phyloP scores from a whole-genome alignment of 1,140 invertebrate genomes.

The Ruditapes philippinarum region DNA sequence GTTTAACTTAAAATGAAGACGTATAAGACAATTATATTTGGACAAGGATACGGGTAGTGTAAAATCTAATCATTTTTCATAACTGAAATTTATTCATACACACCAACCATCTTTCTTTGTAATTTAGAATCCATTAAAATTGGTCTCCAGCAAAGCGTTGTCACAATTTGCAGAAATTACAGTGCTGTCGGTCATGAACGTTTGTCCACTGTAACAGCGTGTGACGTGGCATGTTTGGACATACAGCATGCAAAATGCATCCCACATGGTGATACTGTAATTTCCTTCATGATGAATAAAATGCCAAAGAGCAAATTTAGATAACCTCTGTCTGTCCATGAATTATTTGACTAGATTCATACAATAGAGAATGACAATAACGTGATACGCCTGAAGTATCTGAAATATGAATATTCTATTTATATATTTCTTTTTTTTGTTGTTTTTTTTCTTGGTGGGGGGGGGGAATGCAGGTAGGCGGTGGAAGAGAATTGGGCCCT shows the following conservation, averaged over 20 bases:
- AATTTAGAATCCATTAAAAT: conserved; percentile 30
- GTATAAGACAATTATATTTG: conserved; percentile 40
- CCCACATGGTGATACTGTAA: conserved; percentile 13
- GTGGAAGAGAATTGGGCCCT: too few relatives aligned
- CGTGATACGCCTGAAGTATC: too few relatives aligned
- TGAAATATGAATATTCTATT: too few relatives aligned
- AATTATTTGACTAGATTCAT: too few relatives aligned
- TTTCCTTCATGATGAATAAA: neutral
- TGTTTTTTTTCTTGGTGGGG: too few relatives aligned
- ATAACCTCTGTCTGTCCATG: neutral
- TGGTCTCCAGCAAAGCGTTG: neutral
- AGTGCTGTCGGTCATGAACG: neutral
- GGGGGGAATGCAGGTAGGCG: too few relatives aligned
- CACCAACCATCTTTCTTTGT: conserved; percentile 16
- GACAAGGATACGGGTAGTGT: conserved; percentile 43
- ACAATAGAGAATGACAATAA: too few relatives aligned
- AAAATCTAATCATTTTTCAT: conserved; percentile 53
- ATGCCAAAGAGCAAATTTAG: conserved; percentile 13
- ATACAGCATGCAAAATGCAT: conserved; percentile 22
- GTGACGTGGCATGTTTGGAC: conserved; percentile 40
- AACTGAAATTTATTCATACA: conserved; percentile 24
- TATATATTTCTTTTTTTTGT: too few relatives aligned
- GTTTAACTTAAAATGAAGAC: conserved; percentile 51
- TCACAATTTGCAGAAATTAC: conserved; percentile 17
- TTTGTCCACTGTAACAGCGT: conserved; percentile 8